Evolutionary conservation across 1,140 invertebrate genomes (phyloP), one percentile per base, ranked within the genome.

Genomic region (Calliopsis andreniformis): DNA sequence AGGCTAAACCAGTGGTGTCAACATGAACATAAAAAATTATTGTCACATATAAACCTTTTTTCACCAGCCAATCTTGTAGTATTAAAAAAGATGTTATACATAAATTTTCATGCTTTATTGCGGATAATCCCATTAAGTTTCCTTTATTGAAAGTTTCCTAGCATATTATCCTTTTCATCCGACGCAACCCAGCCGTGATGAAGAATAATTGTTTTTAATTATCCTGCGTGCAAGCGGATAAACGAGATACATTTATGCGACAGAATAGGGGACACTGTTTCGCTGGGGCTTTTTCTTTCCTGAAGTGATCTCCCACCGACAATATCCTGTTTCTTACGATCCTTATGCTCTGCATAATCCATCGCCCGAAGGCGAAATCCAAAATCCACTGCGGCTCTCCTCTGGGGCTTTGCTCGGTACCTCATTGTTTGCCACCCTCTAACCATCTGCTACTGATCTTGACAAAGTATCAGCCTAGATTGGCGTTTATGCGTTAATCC

Each of bases 131-230:
- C 32, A 12, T 59, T 14, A 35, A 59, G 20, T 3, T 14, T 23
- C 10, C 30, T 42, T n/a, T n/a, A n/a, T 20, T 18, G 3, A 8
- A 12, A 63, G 25, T 20, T 12, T 6, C 20, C 4, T 47, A 1
- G 8, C 0, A 5, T 3, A 5, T 8, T 42, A 59, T 63, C 45
- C 35, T 49, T 43, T 39, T 56, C 47, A 58, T 61, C 20, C 49
- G 43, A n/a, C 55, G 56, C 51, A 25, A 56, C 51, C 39, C 58
- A 39, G 47, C 16, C 32, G 47, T 35, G 35, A 53, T 47, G 64
- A 76, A 45, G 53, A 69, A 79, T 53, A 73, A 79, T 82, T 69
- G 39, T 75, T 82, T 23, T 82, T 78, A 83, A 82, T 83, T 83
- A 83, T 73, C 51, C 25, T 28, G 8, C 10, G 28, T 32, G 25